phyloP scores from a whole-genome alignment of 2,888 invertebrate species.

The Andrena bucephala region DNA sequence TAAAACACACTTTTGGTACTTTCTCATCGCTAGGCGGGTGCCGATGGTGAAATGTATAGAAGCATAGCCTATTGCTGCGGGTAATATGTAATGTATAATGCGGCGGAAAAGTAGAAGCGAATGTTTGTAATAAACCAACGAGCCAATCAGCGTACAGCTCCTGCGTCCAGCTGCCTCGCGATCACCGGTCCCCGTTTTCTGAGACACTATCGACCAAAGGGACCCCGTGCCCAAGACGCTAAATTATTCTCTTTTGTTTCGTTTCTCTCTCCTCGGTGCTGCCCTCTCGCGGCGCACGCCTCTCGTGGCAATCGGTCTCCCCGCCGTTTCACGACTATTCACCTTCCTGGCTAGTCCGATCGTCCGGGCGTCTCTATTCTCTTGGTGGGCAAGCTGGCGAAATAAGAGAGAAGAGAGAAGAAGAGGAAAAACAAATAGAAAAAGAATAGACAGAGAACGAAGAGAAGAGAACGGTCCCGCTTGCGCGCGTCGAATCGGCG shows the following conservation, averaged over 20 bases:
- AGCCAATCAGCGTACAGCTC: slow-evolving; percentile 85
- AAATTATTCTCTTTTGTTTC: slow-evolving; percentile 6
- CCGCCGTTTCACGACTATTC: no score
- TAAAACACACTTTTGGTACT: slow-evolving; percentile 57
- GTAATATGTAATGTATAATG: slow-evolving; percentile 78
- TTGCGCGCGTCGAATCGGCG: background rate
- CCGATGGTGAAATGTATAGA: slow-evolving; percentile 80
- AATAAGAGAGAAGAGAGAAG: no score
- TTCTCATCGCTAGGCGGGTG: slow-evolving; percentile 83
- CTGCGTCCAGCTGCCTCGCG: slow-evolving; percentile 79
- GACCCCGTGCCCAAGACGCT: slow-evolving; percentile 8
- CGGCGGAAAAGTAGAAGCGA: slow-evolving; percentile 82
- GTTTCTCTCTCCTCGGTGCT: background rate
- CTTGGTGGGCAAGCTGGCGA: no score
- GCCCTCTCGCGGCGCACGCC: background rate
- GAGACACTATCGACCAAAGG: slow-evolving; percentile 74
- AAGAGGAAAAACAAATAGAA: no score
- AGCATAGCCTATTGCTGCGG: slow-evolving; percentile 83
- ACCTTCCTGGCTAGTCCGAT: no score
- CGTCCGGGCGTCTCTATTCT: no score
- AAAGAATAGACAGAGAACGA: no score
- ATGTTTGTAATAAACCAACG: slow-evolving; percentile 84
- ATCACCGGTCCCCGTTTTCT: slow-evolving; percentile 71
- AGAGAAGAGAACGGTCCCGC: no score
- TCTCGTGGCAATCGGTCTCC: no score